These are phyloP conservation scores for Ostrea edulis DNA, from an alignment of 1,140 invertebrate genomes.

Conservation along the genomic window DNA sequence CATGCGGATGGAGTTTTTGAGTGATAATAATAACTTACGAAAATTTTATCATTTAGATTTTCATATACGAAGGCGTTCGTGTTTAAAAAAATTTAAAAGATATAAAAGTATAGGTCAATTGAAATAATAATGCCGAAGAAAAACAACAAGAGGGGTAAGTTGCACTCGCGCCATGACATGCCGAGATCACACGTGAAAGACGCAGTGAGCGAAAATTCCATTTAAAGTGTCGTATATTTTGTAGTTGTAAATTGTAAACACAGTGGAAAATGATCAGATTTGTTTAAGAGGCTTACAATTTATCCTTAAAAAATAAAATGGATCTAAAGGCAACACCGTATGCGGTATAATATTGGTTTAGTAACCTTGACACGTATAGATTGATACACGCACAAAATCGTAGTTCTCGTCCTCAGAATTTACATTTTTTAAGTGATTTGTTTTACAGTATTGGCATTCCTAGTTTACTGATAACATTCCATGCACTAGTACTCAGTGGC, in stretches of 20 bases:
- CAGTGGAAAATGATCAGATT: too few relatives aligned
- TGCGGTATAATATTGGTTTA: not conserved
- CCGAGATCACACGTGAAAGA: not conserved
- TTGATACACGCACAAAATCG: too few relatives aligned
- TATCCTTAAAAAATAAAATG: too few relatives aligned
- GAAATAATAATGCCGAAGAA: slow-evolving; percentile 76
- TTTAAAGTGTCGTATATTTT: too few relatives aligned
- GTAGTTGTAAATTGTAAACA: too few relatives aligned
- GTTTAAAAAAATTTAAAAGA: slow-evolving; percentile 65
- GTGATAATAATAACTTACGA: slow-evolving; percentile 51
- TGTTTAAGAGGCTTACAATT: too few relatives aligned
- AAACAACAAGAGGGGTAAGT: slow-evolving; percentile 66
- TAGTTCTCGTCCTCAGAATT: too few relatives aligned
- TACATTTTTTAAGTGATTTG: too few relatives aligned
- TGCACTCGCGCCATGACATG: not conserved
- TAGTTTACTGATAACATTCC: too few relatives aligned
- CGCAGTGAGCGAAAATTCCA: not conserved
- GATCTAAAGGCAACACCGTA: too few relatives aligned
- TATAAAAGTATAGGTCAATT: slow-evolving; percentile 64
- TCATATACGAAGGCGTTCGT: slow-evolving; percentile 71
- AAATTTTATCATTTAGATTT: slow-evolving; percentile 64
- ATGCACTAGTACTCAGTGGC: too few relatives aligned
- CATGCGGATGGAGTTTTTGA: slow-evolving; percentile 52
- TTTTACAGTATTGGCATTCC: not conserved
- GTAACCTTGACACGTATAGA: not conserved